Evolutionary conservation across 1,140 invertebrate species (phyloP).

Genomic region (Macrosteles quadrilineatus): DNA sequence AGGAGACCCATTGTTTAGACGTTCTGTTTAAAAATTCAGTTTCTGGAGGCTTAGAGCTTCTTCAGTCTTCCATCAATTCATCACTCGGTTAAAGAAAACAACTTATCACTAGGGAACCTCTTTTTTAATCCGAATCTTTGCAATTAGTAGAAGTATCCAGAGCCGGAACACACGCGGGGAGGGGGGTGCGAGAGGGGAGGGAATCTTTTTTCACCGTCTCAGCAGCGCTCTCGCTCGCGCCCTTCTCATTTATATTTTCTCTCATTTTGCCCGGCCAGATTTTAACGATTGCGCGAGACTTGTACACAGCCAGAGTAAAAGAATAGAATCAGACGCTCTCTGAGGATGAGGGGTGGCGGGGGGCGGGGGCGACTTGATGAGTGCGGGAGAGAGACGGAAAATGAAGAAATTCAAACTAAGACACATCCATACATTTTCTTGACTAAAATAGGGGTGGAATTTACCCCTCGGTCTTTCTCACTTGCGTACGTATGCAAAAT

Average conservation of each 20-base stretch:
- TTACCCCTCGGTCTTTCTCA: conserved; percentile 34
- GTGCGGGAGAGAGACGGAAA: conserved; percentile 37
- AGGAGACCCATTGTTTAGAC: conserved; percentile 20
- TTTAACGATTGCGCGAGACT: conserved; percentile 42
- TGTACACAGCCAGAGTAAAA: conserved; percentile 38
- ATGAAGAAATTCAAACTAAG: conserved; percentile 41
- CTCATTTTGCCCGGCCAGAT: conserved; percentile 44
- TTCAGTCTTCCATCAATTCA: conserved; percentile 29
- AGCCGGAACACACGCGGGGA: conserved; percentile 20
- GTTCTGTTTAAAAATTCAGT: conserved; percentile 11
- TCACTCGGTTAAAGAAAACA: conserved; percentile 31
- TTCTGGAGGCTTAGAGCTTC: conserved; percentile 17
- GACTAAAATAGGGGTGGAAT: conserved; percentile 30
- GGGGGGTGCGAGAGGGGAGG: conserved; percentile 10
- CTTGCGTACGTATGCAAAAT: conserved; percentile 35
- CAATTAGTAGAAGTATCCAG: conserved; percentile 38
- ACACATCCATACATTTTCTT: conserved; percentile 40
- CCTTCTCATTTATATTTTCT: conserved; percentile 44
- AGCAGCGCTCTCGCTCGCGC: conserved; percentile 31
- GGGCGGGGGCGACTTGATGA: conserved; percentile 36
- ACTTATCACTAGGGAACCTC: conserved; percentile 31
- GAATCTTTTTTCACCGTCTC: conserved; percentile 34
- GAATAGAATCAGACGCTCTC: conserved; percentile 39
- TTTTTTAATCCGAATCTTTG: conserved; percentile 38
- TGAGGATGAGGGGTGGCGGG: conserved; percentile 14